Evolutionary conservation across 2,797 vertebrate species (phyloP), one percentile per base, ranked within the genome.

Genomic region (Erithacus rubecula): DNA sequence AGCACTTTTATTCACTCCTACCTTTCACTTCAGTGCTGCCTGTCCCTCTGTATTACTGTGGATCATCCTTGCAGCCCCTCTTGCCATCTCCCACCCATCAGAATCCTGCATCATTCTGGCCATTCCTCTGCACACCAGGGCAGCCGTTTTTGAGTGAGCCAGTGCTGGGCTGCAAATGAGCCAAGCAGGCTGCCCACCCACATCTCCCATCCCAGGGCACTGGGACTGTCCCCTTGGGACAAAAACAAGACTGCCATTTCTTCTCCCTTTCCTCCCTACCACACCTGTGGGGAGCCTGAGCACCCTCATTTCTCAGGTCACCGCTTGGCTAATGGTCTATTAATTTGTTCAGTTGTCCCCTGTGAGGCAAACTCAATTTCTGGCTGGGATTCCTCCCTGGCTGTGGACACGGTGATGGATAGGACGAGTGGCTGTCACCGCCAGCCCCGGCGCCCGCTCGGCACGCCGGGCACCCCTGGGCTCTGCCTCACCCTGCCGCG

Each of bases 261-360:
- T 51, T 95, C 41, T 93, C 44, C 44, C 32, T 44, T 80, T 94
- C 55, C 70, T 83, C 39, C 96, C 95, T 92, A 16, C 44, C 47
- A 95, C 92, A 95, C 92, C 94, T 87, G 46, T 43, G 78, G 93
- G 52, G 83, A 94, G 95, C 97, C 97, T 52, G 92, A 98, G 98
- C 98, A 98, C 98, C 98, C 98, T 98, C 98, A 98, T 98, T 99
- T 98, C 98, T 98, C 98, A 99, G 99, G 99, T 99, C 99, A 99
- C 98, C 67, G 98, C 98, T 98, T 99, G 99, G 99, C 98, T 99
- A 99, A 99, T 99, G 99, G 98, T 98, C 98, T 99, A 99, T 99
- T 99, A 99, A 99, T 99, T 99, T 99, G 99, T 99, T 99, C 98
- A 97, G 94, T 98, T 98, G 98, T 99, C 98, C 98, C 98, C 98